A percentile compares a stretch with the other conserved stretches of the same genome.
Evolutionary conservation across 2,888 invertebrate genomes (phyloP).

Genomic region (Helleia helle): DNA sequence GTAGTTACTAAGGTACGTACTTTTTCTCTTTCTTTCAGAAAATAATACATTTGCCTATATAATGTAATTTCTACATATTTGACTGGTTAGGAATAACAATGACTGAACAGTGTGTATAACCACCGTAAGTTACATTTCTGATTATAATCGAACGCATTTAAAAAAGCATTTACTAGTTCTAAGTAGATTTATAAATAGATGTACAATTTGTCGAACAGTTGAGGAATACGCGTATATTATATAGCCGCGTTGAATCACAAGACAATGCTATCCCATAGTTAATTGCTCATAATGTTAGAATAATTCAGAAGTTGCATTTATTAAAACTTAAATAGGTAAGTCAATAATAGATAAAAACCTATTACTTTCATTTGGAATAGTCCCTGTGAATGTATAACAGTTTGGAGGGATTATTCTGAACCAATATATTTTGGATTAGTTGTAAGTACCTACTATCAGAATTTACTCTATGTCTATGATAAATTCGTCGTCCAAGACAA

Average conservation of each 20-base stretch:
- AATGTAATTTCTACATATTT: conserved; percentile 18
- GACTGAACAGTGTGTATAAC: conserved; percentile 31
- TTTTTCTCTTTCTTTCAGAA: neutral
- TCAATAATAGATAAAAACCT: conserved; percentile 22
- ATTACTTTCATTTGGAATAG: conserved; percentile 48
- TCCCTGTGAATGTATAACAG: conserved; percentile 42
- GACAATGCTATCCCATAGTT: conserved; percentile 19
- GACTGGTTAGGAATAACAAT: conserved; percentile 14
- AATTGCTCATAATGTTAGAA: conserved; percentile 20
- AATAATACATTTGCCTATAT: neutral
- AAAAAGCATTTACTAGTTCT: conserved; percentile 49
- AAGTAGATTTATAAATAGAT: conserved; percentile 26
- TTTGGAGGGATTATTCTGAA: conserved; percentile 67
- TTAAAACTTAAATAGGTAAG: conserved; percentile 29
- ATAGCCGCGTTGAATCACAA: conserved; percentile 28
- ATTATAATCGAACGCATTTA: conserved; percentile 63
- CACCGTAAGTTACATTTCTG: conserved; percentile 66
- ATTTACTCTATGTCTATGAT: conserved; percentile 13
- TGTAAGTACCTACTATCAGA: conserved; percentile 15
- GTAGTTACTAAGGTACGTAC: too few relatives aligned
- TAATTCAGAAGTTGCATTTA: conserved; percentile 49
- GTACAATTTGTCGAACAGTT: conserved; percentile 18
- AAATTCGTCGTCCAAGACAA: conserved; percentile 8
- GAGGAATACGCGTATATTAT: conserved; percentile 23
- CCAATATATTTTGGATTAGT: conserved; percentile 23